Percentiles rank a stretch among this genome's conserved stretches.
Conservation (phyloP, 2,113 vertebrate species). For the Megalops atlanticus region DNA sequence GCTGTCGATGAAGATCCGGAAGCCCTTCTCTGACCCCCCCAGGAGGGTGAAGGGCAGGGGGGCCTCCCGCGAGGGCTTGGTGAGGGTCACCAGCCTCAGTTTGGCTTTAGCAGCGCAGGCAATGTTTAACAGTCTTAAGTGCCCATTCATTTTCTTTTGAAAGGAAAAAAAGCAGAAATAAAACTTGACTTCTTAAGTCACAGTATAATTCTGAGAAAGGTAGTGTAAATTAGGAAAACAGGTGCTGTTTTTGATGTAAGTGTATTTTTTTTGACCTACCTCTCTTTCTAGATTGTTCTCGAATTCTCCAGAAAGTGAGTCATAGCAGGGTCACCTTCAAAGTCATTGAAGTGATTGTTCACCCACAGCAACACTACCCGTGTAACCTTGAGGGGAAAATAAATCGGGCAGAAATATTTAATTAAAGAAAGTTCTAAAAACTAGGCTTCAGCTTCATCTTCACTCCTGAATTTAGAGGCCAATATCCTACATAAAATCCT, state of each 20-base stretch:
- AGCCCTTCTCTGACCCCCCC: slow-evolving; percentile 94
- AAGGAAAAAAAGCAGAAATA: neutral
- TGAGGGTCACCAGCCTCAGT: slow-evolving; percentile 89
- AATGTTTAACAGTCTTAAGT: slow-evolving; percentile 96
- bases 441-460: neutral
- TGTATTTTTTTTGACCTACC: slow-evolving; percentile 63
- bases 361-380: slow-evolving; percentile 99
- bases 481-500: neutral
- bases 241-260: neutral
- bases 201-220: too few relatives aligned
- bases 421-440: neutral
- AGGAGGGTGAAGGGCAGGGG: slow-evolving; percentile 90
- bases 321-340: slow-evolving; percentile 96
- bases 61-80: slow-evolving; percentile 91
- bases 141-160: slow-evolving; percentile 94
- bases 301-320: slow-evolving; percentile 97
- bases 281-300: slow-evolving; percentile 98
- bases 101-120: slow-evolving; percentile 98
- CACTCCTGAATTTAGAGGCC: neutral
- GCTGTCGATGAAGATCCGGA: slow-evolving; percentile 93
- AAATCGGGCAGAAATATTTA: neutral
- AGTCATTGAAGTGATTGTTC: slow-evolving; percentile 99
- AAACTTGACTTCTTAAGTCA: too few relatives aligned
- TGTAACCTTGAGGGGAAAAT: slow-evolving; percentile 82
- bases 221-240: neutral